A percentile compares a stretch with the other conserved stretches of the same genome.
These are phyloP conservation scores for Drosophila ficusphila DNA, from an alignment of 1,140 invertebrate species.

Conservation along the genomic window DNA sequence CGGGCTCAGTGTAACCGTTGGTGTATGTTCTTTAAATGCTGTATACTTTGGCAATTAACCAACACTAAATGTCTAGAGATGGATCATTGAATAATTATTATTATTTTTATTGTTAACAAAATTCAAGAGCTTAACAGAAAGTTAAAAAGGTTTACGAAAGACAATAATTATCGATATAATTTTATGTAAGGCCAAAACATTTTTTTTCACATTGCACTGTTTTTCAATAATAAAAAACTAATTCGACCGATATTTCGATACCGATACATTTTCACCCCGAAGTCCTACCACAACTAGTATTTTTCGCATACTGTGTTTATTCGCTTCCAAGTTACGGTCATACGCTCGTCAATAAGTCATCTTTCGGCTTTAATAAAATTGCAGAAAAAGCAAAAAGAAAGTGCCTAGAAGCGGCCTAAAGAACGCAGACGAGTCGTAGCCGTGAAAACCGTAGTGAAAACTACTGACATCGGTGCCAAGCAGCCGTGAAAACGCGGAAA, in stretches of 20 bases:
- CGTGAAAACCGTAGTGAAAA: conserved; percentile 1
- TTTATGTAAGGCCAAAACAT: too few species aligned
- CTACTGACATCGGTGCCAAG: not conserved
- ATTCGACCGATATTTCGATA: not conserved
- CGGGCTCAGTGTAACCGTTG: conserved; percentile 29
- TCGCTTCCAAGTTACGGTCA: conserved; percentile 19
- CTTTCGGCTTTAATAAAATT: conserved; percentile 79
- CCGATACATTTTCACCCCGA: not conserved
- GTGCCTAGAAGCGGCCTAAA: conserved; percentile 7
- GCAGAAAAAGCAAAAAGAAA: conserved; percentile 14
- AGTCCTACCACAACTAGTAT: not conserved
- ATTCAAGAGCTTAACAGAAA: too few species aligned
- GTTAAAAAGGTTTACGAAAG: too few species aligned
- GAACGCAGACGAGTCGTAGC: conserved; percentile 29
- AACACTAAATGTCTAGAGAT: conserved; percentile 9
- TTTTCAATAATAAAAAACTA: not conserved
- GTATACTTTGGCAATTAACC: not conserved
- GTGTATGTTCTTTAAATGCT: not conserved
- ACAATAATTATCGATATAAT: too few species aligned
- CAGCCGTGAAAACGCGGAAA: conserved; percentile 11
- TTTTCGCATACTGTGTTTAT: not conserved
- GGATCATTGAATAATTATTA: too few species aligned
- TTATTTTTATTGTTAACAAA: too few species aligned
- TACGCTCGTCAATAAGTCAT: conserved; percentile 72
- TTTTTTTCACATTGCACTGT: too few species aligned